Evolutionary conservation across 2,888 invertebrate genomes (phyloP).

Genomic region (Lumbricus terrestris): DNA sequence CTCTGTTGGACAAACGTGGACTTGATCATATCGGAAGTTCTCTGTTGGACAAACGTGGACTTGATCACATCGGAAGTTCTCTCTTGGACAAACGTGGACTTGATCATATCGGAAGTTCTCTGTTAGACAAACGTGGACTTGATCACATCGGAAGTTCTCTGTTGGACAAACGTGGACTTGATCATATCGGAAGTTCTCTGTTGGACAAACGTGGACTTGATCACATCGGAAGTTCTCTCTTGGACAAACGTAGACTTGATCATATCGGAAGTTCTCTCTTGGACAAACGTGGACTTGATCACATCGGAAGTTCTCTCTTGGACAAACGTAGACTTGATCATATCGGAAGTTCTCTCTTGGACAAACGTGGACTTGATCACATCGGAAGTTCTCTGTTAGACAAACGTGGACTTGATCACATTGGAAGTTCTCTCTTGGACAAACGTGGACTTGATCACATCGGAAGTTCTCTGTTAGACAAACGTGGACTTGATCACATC

Average conservation of each 20-base stretch:
- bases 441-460: slow-evolving; percentile 10
- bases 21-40: slow-evolving; percentile 4
- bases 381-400: neutral
- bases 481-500: slow-evolving; percentile 12
- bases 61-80: slow-evolving; percentile 4
- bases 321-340: slow-evolving; percentile 8
- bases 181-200: slow-evolving; percentile 6
- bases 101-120: slow-evolving; percentile 5
- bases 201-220: neutral
- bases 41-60: neutral
- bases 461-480: neutral
- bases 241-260: slow-evolving; percentile 7
- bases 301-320: slow-evolving; percentile 5
- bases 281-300: neutral
- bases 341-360: slow-evolving; percentile 5
- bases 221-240: slow-evolving; percentile 7
- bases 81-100: neutral
- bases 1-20: neutral
- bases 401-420: slow-evolving; percentile 3
- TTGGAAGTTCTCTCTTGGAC: neutral
- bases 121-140: neutral
- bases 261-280: slow-evolving; percentile 9
- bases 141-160: slow-evolving; percentile 18
- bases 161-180: slow-evolving; percentile 4
- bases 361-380: slow-evolving; percentile 8